A percentile compares a stretch with the other conserved stretches of the same genome.
phyloP scores from a whole-genome alignment of 1,140 invertebrate genomes.

The Hylaeus anthracinus region DNA sequence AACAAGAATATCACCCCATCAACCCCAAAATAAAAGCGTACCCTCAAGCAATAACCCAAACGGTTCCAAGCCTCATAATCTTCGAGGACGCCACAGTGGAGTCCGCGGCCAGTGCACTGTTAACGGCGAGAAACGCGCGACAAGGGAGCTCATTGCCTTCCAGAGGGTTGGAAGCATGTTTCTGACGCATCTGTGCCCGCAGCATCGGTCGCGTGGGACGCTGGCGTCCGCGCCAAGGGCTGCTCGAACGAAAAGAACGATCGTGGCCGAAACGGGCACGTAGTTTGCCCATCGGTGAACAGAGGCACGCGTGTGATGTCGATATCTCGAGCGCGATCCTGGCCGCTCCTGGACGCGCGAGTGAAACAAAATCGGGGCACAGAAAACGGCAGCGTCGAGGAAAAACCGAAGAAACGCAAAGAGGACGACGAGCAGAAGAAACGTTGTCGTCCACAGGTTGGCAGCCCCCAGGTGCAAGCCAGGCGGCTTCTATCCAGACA shows the following conservation, averaged over 20 bases:
- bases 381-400: neutral
- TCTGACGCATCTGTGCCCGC: neutral
- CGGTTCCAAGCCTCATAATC: too few species aligned
- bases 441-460: neutral
- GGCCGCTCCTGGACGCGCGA: slow-evolving; percentile 63
- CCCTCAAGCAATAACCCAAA: too few species aligned
- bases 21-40: too few species aligned
- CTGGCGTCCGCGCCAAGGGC: slow-evolving; percentile 14
- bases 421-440: neutral
- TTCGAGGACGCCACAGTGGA: too few species aligned
- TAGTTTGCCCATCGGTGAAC: slow-evolving; percentile 30
- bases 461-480: slow-evolving; percentile 60
- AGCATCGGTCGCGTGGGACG: neutral
- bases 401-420: neutral
- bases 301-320: slow-evolving; percentile 60
- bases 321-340: slow-evolving; percentile 69
- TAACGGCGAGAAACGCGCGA: slow-evolving; percentile 41
- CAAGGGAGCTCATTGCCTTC: slow-evolving; percentile 35
- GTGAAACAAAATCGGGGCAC: neutral
- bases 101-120: neutral
- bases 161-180: slow-evolving; percentile 49
- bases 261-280: slow-evolving; percentile 52
- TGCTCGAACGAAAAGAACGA: slow-evolving; percentile 12
- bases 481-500: slow-evolving; percentile 80
- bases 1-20: too few species aligned